Percentiles rank a stretch among this genome's conserved stretches.
These are phyloP conservation scores for Pristionchus fissidentatus DNA, from an alignment of 2,888 invertebrate species.

Conservation along the genomic window DNA sequence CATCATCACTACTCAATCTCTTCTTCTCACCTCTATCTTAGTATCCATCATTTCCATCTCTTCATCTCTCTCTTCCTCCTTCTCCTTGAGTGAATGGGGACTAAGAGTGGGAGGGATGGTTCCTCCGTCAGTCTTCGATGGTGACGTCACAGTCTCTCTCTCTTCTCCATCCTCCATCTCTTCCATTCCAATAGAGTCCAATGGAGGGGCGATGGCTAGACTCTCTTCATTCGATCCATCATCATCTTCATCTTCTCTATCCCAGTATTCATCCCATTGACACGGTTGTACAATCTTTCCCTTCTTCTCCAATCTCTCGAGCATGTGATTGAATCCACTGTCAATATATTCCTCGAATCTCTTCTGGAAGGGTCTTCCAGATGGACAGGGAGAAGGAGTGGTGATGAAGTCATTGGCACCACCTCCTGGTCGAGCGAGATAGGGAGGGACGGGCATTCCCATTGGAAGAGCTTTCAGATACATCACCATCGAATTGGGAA, in stretches of 20 bases:
- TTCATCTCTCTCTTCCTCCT: neutral
- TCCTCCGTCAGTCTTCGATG: neutral
- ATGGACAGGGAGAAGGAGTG: neutral
- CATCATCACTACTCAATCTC: neutral
- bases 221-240: conserved; percentile 2
- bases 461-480: neutral
- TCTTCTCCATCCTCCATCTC: neutral
- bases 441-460: conserved; percentile 19
- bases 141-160: too few relatives aligned
- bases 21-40: neutral
- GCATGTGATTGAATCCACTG: neutral
- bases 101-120: neutral
- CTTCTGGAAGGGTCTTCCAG: neutral
- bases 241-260: too few relatives aligned
- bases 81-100: neutral
- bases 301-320: too few relatives aligned
- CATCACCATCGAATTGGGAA: neutral
- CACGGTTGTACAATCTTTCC: too few relatives aligned
- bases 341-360: conserved; percentile 4
- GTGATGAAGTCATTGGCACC: neutral
- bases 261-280: too few relatives aligned
- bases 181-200: neutral
- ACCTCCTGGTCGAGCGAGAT: neutral
- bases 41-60: neutral
- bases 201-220: neutral